Evolutionary conservation across 2,888 invertebrate genomes (phyloP).

Genomic region (Cosmorhoe ocellata): DNA sequence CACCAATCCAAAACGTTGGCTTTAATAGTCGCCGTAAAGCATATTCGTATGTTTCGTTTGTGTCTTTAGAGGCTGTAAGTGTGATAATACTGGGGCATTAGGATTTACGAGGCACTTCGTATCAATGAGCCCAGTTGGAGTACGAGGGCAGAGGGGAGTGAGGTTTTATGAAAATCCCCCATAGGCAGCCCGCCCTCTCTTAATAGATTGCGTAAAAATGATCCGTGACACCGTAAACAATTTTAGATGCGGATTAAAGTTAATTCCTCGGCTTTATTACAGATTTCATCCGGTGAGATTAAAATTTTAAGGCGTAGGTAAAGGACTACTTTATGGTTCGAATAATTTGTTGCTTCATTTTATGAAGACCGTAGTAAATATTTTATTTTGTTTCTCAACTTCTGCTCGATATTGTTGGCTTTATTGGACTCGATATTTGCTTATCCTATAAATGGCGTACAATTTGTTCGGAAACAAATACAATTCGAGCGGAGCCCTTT

Average conservation of each 20-base stretch:
- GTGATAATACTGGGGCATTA: constrained; percentile 46
- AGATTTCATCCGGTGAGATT: constrained; percentile 21
- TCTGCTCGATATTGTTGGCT: constrained; percentile 8
- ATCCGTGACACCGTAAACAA: constrained; percentile 27
- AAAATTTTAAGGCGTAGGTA: constrained; percentile 20
- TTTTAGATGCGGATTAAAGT: constrained; percentile 29
- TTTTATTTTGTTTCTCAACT: constrained; percentile 8
- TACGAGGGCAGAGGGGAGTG: constrained; percentile 32
- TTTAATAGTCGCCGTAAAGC: constrained; percentile 33
- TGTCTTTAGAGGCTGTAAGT: constrained; percentile 36
- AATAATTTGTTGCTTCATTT: constrained; percentile 18
- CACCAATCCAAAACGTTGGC: constrained; percentile 25
- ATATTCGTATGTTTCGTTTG: constrained; percentile 37
- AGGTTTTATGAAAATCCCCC: constrained; percentile 48
- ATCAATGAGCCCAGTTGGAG: constrained; percentile 48
- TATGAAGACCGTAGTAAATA: constrained; percentile 5
- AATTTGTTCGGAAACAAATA: constrained; percentile 35
- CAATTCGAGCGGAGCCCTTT: constrained; percentile 26
- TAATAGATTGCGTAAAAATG: constrained; percentile 36
- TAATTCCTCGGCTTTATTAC: constrained; percentile 26
- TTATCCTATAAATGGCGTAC: constrained; percentile 22
- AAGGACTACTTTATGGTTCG: constrained; percentile 12
- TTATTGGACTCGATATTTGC: constrained; percentile 15
- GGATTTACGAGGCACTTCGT: constrained; percentile 59
- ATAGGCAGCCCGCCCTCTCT: constrained; percentile 39